Conservation (phyloP, 2,888 invertebrate genomes). For the Apodemia duryi region DNA sequence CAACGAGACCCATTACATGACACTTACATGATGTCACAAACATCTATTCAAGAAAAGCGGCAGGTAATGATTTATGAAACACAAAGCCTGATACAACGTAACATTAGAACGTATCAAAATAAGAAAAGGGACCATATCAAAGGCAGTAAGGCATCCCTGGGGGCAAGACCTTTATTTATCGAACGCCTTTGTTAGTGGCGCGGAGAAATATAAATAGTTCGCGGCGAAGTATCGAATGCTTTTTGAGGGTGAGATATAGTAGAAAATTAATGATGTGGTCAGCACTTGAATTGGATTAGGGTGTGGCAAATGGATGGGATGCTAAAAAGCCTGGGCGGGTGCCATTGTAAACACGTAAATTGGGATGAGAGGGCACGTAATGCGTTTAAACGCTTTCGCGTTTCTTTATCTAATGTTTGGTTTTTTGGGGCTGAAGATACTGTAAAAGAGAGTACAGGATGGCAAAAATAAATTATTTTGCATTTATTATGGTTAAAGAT, state of each 20-base stretch:
- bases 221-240: constrained; percentile 69
- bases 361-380: constrained; percentile 31
- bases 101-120: constrained; percentile 72
- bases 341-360: constrained; percentile 65
- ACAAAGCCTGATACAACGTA: constrained; percentile 63
- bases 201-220: constrained; percentile 75
- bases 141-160: constrained; percentile 69
- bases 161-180: constrained; percentile 70
- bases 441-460: too few species aligned
- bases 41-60: constrained; percentile 29
- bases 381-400: constrained; percentile 2
- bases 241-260: constrained; percentile 73
- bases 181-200: constrained; percentile 65
- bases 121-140: constrained; percentile 74
- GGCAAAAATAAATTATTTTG: too few species aligned
- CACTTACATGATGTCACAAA: constrained; percentile 20
- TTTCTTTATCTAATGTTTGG: not conserved
- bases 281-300: constrained; percentile 71
- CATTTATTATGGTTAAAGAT: too few species aligned
- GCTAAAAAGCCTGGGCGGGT: constrained; percentile 67
- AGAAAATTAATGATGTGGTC: constrained; percentile 78
- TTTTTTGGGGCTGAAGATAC: not conserved
- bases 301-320: constrained; percentile 50
- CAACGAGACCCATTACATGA: constrained; percentile 22
- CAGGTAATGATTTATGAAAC: constrained; percentile 74